These are phyloP conservation scores for Neuroterus valhalla DNA, from an alignment of 1,140 invertebrate species.

Conservation along the genomic window DNA sequence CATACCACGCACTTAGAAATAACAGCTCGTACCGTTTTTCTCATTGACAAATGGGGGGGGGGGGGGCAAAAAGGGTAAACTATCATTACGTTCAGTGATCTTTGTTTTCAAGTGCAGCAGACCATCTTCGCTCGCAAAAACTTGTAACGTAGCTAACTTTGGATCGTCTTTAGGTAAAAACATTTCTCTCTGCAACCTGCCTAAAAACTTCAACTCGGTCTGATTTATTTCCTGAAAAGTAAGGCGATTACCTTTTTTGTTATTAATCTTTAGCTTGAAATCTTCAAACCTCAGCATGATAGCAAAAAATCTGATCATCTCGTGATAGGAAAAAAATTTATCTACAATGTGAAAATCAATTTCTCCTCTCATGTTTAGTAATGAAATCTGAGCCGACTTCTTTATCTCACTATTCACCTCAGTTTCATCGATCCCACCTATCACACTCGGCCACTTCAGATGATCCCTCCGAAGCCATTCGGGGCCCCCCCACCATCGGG, in stretches of 20 bases:
- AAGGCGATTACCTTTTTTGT: slow-evolving; percentile 37
- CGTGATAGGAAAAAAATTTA: slow-evolving; percentile 50
- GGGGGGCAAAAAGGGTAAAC: slow-evolving; percentile 45
- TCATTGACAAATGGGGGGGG: slow-evolving; percentile 41
- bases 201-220: slow-evolving; percentile 45
- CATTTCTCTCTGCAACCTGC: slow-evolving; percentile 41
- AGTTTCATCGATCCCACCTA: slow-evolving; percentile 33
- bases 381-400: slow-evolving; percentile 35
- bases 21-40: neutral
- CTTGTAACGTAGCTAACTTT: slow-evolving; percentile 31
- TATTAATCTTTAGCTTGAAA: slow-evolving; percentile 42
- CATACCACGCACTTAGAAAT: neutral
- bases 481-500: slow-evolving; percentile 68
- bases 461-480: slow-evolving; percentile 51
- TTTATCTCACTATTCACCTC: slow-evolving; percentile 41
- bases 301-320: slow-evolving; percentile 51
- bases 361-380: slow-evolving; percentile 26
- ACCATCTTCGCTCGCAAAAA: slow-evolving; percentile 40
- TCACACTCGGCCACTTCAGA: slow-evolving; percentile 49
- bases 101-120: slow-evolving; percentile 48
- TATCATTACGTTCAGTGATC: slow-evolving; percentile 45
- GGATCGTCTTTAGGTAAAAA: slow-evolving; percentile 36
- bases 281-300: slow-evolving; percentile 49
- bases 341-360: slow-evolving; percentile 35
- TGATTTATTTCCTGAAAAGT: slow-evolving; percentile 43